phyloP scores from a whole-genome alignment of 2,888 invertebrate genomes.

The Chalcosyrphus nemorum region DNA sequence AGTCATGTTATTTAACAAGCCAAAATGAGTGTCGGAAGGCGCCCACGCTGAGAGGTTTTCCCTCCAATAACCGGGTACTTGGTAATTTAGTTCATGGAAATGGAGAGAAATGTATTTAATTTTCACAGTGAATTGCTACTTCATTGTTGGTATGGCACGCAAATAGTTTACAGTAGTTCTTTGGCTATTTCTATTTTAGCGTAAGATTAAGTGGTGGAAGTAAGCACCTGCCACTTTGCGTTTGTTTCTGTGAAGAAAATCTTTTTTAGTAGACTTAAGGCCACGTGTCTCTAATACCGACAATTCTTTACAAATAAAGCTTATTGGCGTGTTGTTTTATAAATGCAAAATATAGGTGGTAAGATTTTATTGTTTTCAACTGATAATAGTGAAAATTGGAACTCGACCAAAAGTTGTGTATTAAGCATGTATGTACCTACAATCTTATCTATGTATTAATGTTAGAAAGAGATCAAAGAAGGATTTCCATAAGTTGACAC shows the following conservation, averaged over 20 bases:
- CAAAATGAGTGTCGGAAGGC: constrained; percentile 48
- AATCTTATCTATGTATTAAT: too few species aligned
- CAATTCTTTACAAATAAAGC: background rate
- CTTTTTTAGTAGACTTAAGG: background rate
- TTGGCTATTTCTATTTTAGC: background rate
- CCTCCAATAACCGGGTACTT: constrained; percentile 25
- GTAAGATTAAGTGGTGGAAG: background rate
- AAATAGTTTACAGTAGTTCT: background rate
- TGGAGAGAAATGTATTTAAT: constrained; percentile 46
- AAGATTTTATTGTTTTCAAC: too few species aligned
- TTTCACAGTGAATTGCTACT: constrained; percentile 34
- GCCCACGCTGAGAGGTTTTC: constrained; percentile 57
- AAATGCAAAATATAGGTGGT: too few species aligned
- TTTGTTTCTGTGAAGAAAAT: background rate
- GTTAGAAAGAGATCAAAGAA: too few species aligned
- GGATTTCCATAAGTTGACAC: too few species aligned
- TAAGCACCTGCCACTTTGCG: background rate
- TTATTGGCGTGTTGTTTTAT: too few species aligned
- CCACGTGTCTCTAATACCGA: background rate
- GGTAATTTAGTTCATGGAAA: constrained; percentile 57
- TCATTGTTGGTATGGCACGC: constrained; percentile 28
- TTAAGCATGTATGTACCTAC: too few species aligned
- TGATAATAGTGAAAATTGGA: too few species aligned
- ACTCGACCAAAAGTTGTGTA: too few species aligned
- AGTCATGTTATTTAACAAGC: constrained; percentile 69